Conservation (phyloP, 1,140 invertebrate genomes). For the Amyelois transitella region DNA sequence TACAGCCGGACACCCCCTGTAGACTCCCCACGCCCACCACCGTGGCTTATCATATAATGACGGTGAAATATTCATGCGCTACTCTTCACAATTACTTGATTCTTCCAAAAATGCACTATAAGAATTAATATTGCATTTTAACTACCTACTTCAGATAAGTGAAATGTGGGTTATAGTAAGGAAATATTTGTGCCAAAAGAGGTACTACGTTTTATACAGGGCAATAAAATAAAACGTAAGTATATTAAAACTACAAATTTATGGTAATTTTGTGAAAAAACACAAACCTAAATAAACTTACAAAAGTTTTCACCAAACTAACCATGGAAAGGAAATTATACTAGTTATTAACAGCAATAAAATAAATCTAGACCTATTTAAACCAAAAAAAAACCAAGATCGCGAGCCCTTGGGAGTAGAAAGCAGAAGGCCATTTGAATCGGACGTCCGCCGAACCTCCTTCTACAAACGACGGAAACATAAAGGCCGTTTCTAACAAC, state of each 20-base stretch:
- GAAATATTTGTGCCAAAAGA: no score
- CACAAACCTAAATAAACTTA: no score
- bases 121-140: no score
- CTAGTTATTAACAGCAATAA: neutral
- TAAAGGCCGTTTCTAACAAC: neutral
- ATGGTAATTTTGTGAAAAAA: no score
- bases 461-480: neutral
- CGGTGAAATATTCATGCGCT: neutral
- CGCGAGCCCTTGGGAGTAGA: neutral
- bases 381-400: neutral
- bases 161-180: no score
- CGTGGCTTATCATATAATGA: neutral
- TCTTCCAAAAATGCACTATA: no score
- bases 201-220: no score
- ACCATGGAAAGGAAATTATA: no score
- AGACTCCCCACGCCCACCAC: conserved; percentile 28
- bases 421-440: neutral
- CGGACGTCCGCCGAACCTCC: neutral
- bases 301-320: no score
- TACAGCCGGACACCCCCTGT: conserved; percentile 26
- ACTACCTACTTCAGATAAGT: no score
- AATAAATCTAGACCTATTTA: neutral
- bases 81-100: conserved; percentile 11
- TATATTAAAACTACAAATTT: no score
- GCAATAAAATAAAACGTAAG: no score